Percentiles rank a stretch among this genome's conserved stretches.
Conservation (phyloP, 92 coral and sea anemone genomes). For the Epizoanthus ramosus region DNA sequence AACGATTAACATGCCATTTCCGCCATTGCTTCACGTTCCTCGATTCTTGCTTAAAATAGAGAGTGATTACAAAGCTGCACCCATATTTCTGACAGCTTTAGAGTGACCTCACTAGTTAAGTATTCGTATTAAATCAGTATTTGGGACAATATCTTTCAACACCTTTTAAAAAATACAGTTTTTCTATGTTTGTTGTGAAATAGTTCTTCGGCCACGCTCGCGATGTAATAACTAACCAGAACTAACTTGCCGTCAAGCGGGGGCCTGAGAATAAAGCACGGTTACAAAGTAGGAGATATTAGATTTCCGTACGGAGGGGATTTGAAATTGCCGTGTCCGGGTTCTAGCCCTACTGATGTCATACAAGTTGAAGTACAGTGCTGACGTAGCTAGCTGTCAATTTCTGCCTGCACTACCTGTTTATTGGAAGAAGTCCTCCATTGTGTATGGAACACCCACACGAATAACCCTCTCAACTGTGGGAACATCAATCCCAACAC, state of each 20-base stretch:
- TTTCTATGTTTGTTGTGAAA: no score
- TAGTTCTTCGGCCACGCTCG: no score
- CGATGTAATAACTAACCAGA: no score
- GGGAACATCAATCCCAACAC: no score
- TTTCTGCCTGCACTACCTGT: no score
- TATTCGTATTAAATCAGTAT: constrained; percentile 2
- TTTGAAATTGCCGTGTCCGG: background rate
- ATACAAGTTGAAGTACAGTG: no score
- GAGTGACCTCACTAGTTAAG: constrained; percentile 13
- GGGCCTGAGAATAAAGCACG: background rate
- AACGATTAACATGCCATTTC: background rate
- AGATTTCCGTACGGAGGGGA: no score
- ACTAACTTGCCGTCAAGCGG: background rate
- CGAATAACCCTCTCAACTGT: no score
- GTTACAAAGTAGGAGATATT: background rate
- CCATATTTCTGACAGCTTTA: background rate
- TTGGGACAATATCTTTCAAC: constrained; percentile 27
- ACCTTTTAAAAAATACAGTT: background rate
- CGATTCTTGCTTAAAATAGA: constrained; percentile 20
- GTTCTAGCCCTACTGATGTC: no score
- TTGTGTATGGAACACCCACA: no score
- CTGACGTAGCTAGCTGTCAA: no score
- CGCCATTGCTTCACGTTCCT: constrained; percentile 17
- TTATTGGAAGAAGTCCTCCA: no score
- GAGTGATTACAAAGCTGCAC: constrained; percentile 9